These are phyloP conservation scores for Tanypteryx hageni DNA, from an alignment of 2,888 invertebrate species.

Conservation along the genomic window DNA sequence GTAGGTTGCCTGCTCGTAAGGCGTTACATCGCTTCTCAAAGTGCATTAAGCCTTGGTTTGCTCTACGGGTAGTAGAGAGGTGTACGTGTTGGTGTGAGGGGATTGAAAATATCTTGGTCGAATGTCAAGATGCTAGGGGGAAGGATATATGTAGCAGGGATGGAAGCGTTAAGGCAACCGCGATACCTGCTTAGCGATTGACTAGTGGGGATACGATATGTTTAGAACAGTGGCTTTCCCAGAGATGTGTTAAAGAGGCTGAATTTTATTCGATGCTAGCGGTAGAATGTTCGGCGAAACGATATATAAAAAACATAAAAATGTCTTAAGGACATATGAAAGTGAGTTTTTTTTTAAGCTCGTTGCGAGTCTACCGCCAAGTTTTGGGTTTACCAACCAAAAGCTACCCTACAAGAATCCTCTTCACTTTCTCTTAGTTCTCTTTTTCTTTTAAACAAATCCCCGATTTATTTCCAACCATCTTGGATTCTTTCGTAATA, in stretches of 20 bases:
- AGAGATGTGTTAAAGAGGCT: background rate
- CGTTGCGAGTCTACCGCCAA: no score
- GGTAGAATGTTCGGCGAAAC: background rate
- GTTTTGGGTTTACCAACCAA: no score
- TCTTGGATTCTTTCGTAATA: no score
- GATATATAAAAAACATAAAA: no score
- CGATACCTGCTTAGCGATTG: conserved; percentile 28
- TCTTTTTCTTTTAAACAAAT: no score
- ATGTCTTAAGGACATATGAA: no score
- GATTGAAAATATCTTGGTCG: background rate
- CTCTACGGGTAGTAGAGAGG: background rate
- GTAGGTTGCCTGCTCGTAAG: conserved; percentile 56
- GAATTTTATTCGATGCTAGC: background rate
- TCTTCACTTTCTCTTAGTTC: no score
- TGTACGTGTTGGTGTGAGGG: background rate
- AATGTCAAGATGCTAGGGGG: conserved; percentile 31
- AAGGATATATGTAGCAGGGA: background rate
- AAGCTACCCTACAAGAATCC: no score
- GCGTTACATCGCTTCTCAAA: conserved; percentile 30
- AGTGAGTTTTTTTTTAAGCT: no score
- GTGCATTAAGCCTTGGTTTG: conserved; percentile 55
- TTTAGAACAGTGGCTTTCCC: background rate
- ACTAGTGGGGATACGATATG: background rate
- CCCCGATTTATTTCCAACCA: no score
- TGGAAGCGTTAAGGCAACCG: conserved; percentile 1